These are phyloP conservation scores for Aphaenogaster ashmeadi DNA, from an alignment of 1,140 invertebrate genomes.

Conservation along the genomic window DNA sequence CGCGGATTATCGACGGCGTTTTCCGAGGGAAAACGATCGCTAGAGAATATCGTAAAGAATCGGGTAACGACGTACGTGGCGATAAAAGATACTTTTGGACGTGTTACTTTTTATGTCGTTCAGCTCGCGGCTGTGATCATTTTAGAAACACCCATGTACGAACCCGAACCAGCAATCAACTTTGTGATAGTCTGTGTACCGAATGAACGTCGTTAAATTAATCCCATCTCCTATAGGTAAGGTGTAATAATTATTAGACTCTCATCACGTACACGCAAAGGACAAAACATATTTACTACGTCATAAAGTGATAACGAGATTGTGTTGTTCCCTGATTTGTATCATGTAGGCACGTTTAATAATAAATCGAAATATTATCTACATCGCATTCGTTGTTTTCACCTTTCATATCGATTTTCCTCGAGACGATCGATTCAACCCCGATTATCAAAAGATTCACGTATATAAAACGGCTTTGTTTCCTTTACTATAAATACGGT, in stretches of 20 bases:
- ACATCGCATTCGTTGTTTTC: constrained; percentile 56
- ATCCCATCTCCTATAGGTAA: constrained; percentile 69
- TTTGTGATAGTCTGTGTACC: constrained; percentile 84
- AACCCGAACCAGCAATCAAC: constrained; percentile 83
- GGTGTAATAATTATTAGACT: constrained; percentile 74
- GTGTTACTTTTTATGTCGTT: constrained; percentile 67
- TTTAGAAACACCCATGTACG: constrained; percentile 83
- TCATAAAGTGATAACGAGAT: constrained; percentile 81
- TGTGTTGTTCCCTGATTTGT: constrained; percentile 85
- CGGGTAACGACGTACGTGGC: constrained; percentile 19
- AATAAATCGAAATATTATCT: constrained; percentile 86
- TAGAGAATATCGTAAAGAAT: constrained; percentile 27
- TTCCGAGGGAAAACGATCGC: neutral
- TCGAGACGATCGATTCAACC: neutral
- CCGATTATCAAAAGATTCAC: neutral
- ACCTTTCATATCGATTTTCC: neutral
- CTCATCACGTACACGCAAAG: constrained; percentile 68
- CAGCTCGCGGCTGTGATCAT: constrained; percentile 74
- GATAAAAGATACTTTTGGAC: constrained; percentile 52
- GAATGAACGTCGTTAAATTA: constrained; percentile 75
- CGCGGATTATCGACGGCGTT: constrained; percentile 19
- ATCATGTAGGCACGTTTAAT: constrained; percentile 86
- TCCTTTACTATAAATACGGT: neutral
- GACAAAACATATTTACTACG: constrained; percentile 81
- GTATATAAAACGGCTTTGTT: neutral